Percentiles rank a stretch among this genome's conserved stretches.
These are phyloP conservation scores for Ivindomyrus marchei DNA, from an alignment of 2,113 vertebrate species.

Conservation along the genomic window DNA sequence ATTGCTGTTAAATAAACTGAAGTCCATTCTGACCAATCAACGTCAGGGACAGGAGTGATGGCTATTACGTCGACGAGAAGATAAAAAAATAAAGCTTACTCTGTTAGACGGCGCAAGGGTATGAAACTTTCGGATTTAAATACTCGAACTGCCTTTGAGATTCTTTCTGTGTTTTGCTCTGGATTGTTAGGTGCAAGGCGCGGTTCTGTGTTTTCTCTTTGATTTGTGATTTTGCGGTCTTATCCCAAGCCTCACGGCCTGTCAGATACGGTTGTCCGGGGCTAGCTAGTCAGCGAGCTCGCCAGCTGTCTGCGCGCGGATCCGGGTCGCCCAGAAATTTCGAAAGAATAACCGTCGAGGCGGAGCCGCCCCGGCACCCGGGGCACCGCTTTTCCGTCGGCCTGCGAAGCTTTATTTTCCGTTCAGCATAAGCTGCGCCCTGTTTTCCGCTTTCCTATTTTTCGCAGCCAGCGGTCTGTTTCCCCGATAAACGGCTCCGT, in stretches of 20 bases:
- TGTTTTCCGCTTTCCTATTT: neutral
- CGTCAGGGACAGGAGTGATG: neutral
- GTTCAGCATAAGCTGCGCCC: neutral
- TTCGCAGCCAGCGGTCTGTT: neutral
- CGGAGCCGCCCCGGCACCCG: neutral
- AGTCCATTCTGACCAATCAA: neutral
- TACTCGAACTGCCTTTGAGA: neutral
- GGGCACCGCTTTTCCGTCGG: neutral
- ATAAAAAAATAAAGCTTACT: neutral
- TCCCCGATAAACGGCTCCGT: neutral
- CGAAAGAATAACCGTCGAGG: neutral
- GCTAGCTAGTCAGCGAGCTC: neutral
- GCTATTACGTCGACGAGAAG: neutral
- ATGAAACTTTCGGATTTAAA: conserved; percentile 7
- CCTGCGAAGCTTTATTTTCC: neutral
- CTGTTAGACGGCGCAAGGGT: neutral
- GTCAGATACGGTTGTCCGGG: neutral
- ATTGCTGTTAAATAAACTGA: neutral
- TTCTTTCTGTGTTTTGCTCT: no score
- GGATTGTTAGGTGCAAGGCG: neutral
- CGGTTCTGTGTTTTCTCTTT: neutral
- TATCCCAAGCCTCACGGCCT: neutral
- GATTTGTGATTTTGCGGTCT: neutral
- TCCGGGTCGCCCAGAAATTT: neutral
- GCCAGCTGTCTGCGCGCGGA: neutral